Evolutionary conservation across 92 coral and sea anemone species (phyloP).

Genomic region (Paramuricea clavata): DNA sequence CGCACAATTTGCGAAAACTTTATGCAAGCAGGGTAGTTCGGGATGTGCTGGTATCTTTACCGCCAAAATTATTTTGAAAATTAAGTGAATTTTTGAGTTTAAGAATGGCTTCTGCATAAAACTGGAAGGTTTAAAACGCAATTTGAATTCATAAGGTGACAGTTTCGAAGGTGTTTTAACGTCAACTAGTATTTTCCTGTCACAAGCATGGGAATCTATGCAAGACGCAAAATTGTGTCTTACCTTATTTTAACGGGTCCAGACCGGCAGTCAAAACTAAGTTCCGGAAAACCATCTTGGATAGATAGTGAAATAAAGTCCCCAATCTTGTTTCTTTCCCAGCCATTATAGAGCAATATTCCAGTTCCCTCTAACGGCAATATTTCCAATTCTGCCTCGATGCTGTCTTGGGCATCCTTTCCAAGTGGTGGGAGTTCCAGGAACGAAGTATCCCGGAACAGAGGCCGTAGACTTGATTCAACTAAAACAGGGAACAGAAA

Average conservation of each 20-base stretch:
- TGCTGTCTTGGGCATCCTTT: constrained; percentile 36
- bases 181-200: no score
- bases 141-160: no score
- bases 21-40: no score
- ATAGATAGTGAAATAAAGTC: constrained; percentile 68
- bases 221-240: not conserved
- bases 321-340: constrained; percentile 44
- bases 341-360: constrained; percentile 59
- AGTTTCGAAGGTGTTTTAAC: no score
- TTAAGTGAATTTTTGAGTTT: no score
- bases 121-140: no score
- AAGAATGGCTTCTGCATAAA: no score
- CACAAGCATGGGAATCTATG: no score
- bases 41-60: no score
- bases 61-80: no score
- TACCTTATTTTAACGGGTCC: constrained; percentile 66
- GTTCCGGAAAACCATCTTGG: constrained; percentile 64
- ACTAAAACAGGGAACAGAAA: not conserved
- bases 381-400: constrained; percentile 53
- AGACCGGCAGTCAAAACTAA: constrained; percentile 72
- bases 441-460: constrained; percentile 55
- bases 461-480: constrained; percentile 25
- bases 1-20: no score
- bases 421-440: constrained; percentile 69
- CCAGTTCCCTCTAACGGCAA: constrained; percentile 53